A percentile compares a stretch with the other conserved stretches of the same genome.
phyloP scores from a whole-genome alignment of 2,113 vertebrate species.

The Murina feae region DNA sequence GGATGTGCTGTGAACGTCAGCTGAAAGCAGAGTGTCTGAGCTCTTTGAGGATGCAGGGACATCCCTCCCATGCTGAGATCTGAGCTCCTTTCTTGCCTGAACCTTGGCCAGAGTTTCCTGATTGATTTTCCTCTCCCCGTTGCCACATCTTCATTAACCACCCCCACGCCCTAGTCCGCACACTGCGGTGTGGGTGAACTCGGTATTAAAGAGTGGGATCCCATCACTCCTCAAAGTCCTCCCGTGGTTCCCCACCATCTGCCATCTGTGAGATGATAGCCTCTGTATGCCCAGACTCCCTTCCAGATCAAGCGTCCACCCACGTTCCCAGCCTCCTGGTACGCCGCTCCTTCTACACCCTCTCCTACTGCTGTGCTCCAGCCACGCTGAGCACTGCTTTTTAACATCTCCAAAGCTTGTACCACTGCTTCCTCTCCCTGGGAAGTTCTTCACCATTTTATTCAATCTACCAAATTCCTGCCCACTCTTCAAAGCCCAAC shows the following conservation, averaged over 20 bases:
- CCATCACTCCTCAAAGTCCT: neutral
- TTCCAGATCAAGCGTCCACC: neutral
- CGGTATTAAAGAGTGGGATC: neutral
- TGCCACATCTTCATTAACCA: neutral
- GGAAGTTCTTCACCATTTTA: neutral
- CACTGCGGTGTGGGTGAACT: neutral
- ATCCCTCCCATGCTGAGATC: neutral
- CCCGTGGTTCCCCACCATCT: neutral
- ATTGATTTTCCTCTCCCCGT: neutral
- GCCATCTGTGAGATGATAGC: neutral
- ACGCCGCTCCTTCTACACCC: neutral
- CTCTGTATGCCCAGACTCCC: neutral
- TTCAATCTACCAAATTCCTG: neutral
- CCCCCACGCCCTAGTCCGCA: neutral
- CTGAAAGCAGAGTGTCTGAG: neutral
- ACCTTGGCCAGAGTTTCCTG: neutral
- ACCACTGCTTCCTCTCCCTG: neutral
- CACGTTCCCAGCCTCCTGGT: neutral
- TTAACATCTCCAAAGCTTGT: neutral
- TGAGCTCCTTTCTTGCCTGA: neutral
- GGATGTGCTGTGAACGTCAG: neutral
- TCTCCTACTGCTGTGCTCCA: fast-evolving
- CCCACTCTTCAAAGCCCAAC: neutral
- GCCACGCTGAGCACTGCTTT: neutral
- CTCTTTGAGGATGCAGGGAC: neutral